Conservation (phyloP, 2,797 vertebrate species). For the Streptopelia turtur region DNA sequence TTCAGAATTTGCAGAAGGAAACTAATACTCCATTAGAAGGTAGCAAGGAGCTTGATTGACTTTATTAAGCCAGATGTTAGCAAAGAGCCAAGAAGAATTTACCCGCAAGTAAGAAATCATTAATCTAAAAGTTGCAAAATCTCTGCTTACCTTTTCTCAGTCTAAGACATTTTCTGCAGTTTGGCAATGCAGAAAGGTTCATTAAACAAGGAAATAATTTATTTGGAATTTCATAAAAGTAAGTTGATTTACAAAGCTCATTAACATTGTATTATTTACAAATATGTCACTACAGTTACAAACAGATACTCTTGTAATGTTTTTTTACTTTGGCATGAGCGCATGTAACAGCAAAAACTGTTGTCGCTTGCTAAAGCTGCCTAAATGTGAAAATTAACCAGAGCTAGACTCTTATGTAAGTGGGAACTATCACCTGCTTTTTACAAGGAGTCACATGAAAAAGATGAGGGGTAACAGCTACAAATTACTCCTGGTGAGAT, state of each 20-base stretch:
- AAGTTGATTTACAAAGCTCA: background rate
- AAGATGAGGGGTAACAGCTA: too few relatives aligned
- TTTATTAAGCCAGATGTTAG: background rate
- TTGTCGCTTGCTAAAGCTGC: background rate
- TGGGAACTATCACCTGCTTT: background rate
- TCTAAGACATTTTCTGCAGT: background rate
- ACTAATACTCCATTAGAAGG: background rate
- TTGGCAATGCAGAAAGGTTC: background rate
- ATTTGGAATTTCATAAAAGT: background rate
- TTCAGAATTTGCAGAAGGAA: background rate
- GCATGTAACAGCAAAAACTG: background rate
- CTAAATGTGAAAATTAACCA: background rate
- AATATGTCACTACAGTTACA: background rate
- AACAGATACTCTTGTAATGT: background rate
- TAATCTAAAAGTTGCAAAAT: background rate
- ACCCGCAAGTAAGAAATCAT: background rate
- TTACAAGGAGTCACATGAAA: too few relatives aligned
- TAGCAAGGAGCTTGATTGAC: background rate
- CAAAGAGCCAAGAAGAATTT: background rate
- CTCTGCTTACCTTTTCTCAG: background rate
- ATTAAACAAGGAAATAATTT: background rate
- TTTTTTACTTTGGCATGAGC: background rate
- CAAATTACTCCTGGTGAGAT: too few relatives aligned
- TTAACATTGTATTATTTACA: background rate
- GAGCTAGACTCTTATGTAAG: background rate